These are phyloP conservation scores for Microchirus variegatus DNA, from an alignment of 2,797 vertebrate genomes.

Conservation along the genomic window DNA sequence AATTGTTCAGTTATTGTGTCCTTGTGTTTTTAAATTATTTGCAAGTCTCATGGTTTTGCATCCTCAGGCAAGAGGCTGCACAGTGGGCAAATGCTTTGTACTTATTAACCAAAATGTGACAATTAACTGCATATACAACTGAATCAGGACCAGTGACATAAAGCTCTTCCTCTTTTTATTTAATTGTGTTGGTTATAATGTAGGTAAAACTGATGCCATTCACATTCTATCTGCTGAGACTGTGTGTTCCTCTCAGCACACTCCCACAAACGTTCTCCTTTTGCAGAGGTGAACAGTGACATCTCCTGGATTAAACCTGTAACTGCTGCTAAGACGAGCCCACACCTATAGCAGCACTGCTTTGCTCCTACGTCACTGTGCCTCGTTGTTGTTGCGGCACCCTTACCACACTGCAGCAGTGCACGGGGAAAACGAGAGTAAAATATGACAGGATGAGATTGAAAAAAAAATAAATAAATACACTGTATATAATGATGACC, in stretches of 20 bases:
- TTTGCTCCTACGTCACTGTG: background rate
- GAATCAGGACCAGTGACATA: background rate
- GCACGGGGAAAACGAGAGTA: too few relatives aligned
- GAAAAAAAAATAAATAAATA: background rate
- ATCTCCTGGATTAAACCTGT: slow-evolving; percentile 54
- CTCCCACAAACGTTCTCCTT: slow-evolving; percentile 27
- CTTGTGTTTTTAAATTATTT: too few relatives aligned
- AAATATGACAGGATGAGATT: background rate
- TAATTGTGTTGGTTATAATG: background rate
- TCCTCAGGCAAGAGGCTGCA: background rate
- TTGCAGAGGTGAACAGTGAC: slow-evolving; percentile 68
- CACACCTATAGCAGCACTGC: background rate
- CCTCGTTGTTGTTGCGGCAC: background rate
- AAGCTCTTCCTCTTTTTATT: background rate
- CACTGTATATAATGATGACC: background rate
- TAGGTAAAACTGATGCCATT: background rate
- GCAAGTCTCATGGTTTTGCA: too few relatives aligned
- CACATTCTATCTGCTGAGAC: slow-evolving; percentile 9
- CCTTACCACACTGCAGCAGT: background rate
- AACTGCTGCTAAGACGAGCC: slow-evolving; percentile 35
- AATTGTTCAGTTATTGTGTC: background rate
- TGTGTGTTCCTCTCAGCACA: slow-evolving; percentile 5
- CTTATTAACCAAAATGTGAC: too few relatives aligned
- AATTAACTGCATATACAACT: background rate
- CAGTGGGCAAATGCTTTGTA: background rate